Evolutionary conservation across 2,113 vertebrate genomes (phyloP).

Genomic region (Lasiurus cinereus): DNA sequence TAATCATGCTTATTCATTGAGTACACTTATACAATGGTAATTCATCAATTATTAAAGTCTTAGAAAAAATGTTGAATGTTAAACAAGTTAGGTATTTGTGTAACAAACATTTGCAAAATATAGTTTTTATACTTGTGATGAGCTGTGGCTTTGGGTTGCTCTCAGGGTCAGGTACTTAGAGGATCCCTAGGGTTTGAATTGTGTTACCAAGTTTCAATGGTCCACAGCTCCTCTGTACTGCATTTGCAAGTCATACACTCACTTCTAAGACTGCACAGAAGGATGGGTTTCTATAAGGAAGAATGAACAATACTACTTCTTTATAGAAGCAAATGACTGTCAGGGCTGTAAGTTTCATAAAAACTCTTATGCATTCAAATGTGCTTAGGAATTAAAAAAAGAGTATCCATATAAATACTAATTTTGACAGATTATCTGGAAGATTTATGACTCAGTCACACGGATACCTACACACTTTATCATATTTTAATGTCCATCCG

Average conservation of each 20-base stretch:
- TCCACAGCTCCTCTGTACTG: background rate
- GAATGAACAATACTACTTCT: background rate
- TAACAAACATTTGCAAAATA: background rate
- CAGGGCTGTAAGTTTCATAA: background rate
- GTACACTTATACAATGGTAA: background rate
- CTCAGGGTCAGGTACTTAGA: background rate
- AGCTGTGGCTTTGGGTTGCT: background rate
- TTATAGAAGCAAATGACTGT: slow-evolving; percentile 10
- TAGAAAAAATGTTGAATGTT: slow-evolving; percentile 5
- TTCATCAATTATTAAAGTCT: background rate
- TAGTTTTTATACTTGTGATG: background rate
- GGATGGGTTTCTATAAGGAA: background rate
- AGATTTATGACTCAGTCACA: background rate
- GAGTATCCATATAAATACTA: background rate
- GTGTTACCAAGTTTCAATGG: background rate
- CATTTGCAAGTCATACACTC: background rate
- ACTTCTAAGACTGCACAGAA: slow-evolving; percentile 10
- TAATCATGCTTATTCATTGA: slow-evolving; percentile 19
- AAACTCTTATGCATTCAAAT: background rate
- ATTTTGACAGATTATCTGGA: background rate
- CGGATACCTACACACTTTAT: background rate
- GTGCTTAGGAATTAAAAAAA: background rate
- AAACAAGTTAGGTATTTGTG: background rate
- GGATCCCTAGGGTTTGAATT: background rate
- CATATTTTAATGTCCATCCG: background rate